Percentiles rank a stretch among this genome's conserved stretches.
These are phyloP conservation scores for Erythrocercus mccallii DNA, from an alignment of 2,113 vertebrate genomes.

Conservation along the genomic window DNA sequence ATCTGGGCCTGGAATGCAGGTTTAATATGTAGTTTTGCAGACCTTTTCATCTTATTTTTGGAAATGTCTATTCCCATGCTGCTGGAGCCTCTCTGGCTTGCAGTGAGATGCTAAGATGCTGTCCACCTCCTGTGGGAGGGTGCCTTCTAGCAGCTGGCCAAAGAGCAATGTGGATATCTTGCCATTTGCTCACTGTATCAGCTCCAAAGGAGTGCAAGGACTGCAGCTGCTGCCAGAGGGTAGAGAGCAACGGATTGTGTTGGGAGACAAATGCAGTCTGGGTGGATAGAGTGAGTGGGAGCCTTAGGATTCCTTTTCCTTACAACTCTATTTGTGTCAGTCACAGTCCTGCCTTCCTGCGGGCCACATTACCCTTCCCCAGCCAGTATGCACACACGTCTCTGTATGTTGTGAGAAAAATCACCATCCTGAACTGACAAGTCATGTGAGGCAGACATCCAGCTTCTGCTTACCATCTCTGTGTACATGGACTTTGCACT, in stretches of 20 bases:
- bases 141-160: not conserved
- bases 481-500: not conserved
- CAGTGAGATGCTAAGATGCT: not conserved
- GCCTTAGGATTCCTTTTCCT: conserved; percentile 48
- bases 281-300: conserved; percentile 25
- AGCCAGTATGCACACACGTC: fast-evolving
- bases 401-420: fast-evolving
- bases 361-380: not conserved
- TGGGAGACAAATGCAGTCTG: conserved; percentile 52
- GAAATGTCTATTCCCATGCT: not conserved
- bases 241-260: not conserved
- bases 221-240: conserved; percentile 53
- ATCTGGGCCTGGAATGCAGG: conserved; percentile 18
- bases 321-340: not conserved
- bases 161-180: not conserved
- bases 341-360: not conserved
- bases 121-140: not conserved
- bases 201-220: not conserved
- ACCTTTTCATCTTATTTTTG: conserved; percentile 41
- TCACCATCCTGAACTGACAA: not conserved
- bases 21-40: conserved; percentile 5
- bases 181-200: not conserved
- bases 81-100: not conserved
- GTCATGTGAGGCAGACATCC: not conserved
- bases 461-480: not conserved